Evolutionary conservation across 2,888 invertebrate species (phyloP).

Genomic region (Chalcosyrphus nemorum): DNA sequence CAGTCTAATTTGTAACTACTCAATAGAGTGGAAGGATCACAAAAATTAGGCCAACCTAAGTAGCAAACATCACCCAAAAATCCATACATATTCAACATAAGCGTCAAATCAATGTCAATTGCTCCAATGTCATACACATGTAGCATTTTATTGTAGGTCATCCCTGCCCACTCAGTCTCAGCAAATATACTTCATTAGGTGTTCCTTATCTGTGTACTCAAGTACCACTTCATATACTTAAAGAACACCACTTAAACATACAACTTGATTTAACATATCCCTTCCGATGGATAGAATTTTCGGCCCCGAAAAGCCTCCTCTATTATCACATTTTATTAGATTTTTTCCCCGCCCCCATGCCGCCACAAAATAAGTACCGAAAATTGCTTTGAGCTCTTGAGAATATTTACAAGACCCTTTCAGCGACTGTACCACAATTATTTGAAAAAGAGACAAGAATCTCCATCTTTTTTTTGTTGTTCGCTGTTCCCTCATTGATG

Average conservation of each 20-base stretch:
- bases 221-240: not conserved
- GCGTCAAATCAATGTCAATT: no score
- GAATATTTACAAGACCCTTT: not conserved
- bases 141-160: not conserved
- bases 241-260: not conserved
- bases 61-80: no score
- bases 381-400: conserved; percentile 1
- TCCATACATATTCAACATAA: no score
- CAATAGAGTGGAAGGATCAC: no score
- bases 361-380: not conserved
- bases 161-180: no score
- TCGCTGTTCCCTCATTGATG: conserved; percentile 21
- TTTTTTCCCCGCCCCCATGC: not conserved
- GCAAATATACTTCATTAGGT: not conserved
- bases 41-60: no score
- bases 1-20: no score
- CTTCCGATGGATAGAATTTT: not conserved
- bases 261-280: not conserved
- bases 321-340: not conserved
- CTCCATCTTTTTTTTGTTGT: conserved; percentile 2
- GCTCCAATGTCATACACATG: not conserved
- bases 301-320: not conserved
- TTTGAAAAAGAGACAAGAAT: conserved; percentile 33
- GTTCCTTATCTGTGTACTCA: not conserved
- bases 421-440: conserved; percentile 7